Evolutionary conservation across 1,140 invertebrate genomes (phyloP), one percentile per base, ranked within the genome.

Genomic region (Diabrotica undecimpunctata): DNA sequence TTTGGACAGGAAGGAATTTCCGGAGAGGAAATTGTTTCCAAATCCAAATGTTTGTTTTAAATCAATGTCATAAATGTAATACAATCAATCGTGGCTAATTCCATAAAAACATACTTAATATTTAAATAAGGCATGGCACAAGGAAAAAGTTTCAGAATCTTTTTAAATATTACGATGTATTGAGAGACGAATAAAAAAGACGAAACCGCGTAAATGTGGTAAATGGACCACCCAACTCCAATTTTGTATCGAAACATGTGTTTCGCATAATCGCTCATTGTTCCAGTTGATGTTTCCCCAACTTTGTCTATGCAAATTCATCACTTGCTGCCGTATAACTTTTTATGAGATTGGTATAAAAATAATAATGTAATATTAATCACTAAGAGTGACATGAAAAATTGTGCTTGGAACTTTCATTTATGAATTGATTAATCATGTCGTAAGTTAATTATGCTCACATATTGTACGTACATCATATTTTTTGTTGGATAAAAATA

Each of bases 381-480:
- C 41, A 46, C 41, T 46, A 46, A 46, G 41, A 46, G 41, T 46
- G 41, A 46, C 41, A 46, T 46, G 41, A 46, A 46, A 46, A 46
- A 46, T 46, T 46, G 41, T n/a, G 41, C 41, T n/a, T 46, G 41
- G 8, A n/a, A 46, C 41, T 46, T 46, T 46, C 41, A 46, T 46
- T 46, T 46, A 46, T 46, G 41, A 46, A 46, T 46, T 46, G 41
- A 46, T 46, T 46, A 46, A 46, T 46, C 5, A 46, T 46, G 41
- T 46, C 41, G 41, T 46, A 46, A 46, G 41, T 46, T 46, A 46
- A 46, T 46, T 46, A 46, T n/a, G 41, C 41, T 46, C 41, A 46
- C 41, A 46, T 46, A 46, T 46, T 46, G 0, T 6, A n/a, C 41
- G n/a, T 46, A 46, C 41, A 46, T 46, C 41, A 46, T 4, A 46